Evolutionary conservation across 2,888 invertebrate genomes (phyloP).

Genomic region (Meta bourneti): DNA sequence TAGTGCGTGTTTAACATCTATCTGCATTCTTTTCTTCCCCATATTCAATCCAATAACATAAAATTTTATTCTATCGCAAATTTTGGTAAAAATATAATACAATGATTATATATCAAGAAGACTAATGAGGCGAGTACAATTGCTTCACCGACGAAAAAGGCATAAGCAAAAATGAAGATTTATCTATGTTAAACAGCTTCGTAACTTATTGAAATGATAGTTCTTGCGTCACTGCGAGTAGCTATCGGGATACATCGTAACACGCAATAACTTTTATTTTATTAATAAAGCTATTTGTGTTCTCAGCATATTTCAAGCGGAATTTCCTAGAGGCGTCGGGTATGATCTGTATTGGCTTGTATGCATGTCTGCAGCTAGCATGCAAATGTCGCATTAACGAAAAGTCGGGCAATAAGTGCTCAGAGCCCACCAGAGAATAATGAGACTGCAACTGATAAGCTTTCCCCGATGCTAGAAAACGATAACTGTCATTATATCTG

Average conservation of each 20-base stretch:
- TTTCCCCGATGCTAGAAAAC: neutral
- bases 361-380: slow-evolving; percentile 24
- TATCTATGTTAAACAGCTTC: no score
- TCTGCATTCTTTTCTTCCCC: no score
- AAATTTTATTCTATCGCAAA: no score
- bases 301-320: slow-evolving; percentile 20
- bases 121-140: no score
- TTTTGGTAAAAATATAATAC: no score
- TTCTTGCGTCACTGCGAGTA: neutral
- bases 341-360: slow-evolving; percentile 28
- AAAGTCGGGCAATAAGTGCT: slow-evolving; percentile 40
- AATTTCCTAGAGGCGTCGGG: neutral
- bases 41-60: no score
- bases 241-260: neutral
- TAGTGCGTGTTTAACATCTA: no score
- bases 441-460: slow-evolving; percentile 36
- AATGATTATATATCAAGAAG: no score
- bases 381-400: slow-evolving; percentile 55
- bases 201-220: neutral
- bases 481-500: slow-evolving; percentile 51
- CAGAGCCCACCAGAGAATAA: slow-evolving; percentile 25
- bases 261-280: slow-evolving; percentile 10
- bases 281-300: slow-evolving; percentile 35
- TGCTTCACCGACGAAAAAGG: no score
- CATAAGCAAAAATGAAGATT: no score